phyloP scores from a whole-genome alignment of 2,113 vertebrate species.

The Leuciscus idus region DNA sequence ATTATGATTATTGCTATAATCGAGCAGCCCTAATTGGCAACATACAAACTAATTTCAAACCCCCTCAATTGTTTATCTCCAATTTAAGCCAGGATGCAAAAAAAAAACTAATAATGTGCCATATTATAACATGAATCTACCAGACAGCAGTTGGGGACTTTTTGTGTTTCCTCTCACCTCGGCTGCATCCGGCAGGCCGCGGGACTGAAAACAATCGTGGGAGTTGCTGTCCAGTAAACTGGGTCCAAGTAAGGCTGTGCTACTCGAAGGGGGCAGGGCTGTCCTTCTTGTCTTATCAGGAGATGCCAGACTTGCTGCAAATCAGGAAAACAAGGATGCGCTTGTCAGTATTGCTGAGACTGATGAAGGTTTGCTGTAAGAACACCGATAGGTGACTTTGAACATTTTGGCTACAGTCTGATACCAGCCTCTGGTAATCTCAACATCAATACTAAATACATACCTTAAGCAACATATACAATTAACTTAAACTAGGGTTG shows the following conservation, averaged over 20 bases:
- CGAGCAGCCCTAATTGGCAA: not conserved
- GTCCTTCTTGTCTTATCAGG: slow-evolving; percentile 91
- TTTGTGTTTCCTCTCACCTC: slow-evolving; percentile 77
- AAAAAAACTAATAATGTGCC: not conserved
- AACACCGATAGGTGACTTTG: not conserved
- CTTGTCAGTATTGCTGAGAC: not conserved
- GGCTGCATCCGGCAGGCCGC: slow-evolving; percentile 90
- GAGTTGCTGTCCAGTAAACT: slow-evolving; percentile 96
- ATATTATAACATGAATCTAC: slow-evolving; percentile 9
- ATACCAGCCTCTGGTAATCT: not conserved
- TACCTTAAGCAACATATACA: not conserved
- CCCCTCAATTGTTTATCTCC: slow-evolving; percentile 9
- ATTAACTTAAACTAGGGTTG: not conserved
- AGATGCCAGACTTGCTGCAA: slow-evolving; percentile 92
- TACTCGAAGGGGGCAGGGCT: slow-evolving; percentile 83
- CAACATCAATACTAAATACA: not conserved
- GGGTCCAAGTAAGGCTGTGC: slow-evolving; percentile 89
- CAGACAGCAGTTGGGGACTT: slow-evolving; percentile 1
- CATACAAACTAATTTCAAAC: not conserved
- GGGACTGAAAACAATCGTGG: slow-evolving; percentile 93
- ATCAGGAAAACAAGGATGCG: slow-evolving; percentile 19
- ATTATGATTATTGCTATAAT: too few species aligned
- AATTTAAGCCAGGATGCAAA: not conserved
- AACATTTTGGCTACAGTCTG: not conserved
- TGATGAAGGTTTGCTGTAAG: not conserved